Conservation (phyloP, 2,797 vertebrate genomes). For the Sebastes itinus region DNA sequence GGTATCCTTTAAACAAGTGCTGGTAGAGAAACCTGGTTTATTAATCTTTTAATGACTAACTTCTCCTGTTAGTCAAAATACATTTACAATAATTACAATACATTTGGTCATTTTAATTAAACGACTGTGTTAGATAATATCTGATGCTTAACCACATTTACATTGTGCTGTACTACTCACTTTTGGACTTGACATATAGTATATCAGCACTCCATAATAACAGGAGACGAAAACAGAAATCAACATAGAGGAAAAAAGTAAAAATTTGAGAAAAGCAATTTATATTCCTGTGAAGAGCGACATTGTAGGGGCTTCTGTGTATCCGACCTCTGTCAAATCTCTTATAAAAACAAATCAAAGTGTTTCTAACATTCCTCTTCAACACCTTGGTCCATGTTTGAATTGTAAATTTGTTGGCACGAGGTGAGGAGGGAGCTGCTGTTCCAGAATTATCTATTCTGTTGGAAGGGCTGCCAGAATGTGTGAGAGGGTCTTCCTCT, state of each 20-base stretch:
- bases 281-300: constrained; percentile 14
- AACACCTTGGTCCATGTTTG: constrained; percentile 79
- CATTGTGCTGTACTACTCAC: background rate
- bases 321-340: constrained; percentile 63
- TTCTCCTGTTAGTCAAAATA: background rate
- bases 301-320: constrained; percentile 26
- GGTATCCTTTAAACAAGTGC: background rate
- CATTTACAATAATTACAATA: no score
- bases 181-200: background rate
- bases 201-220: background rate
- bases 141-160: background rate
- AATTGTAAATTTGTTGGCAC: constrained; percentile 86
- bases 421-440: constrained; percentile 71
- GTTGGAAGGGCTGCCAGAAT: constrained; percentile 84
- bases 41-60: background rate
- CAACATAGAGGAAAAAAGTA: background rate
- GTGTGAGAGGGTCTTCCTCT: constrained; percentile 74
- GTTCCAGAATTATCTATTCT: constrained; percentile 83
- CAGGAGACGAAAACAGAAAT: background rate
- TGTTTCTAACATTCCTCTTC: constrained; percentile 74
- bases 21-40: background rate
- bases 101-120: no score
- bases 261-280: constrained; percentile 3
- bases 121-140: background rate
- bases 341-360: constrained; percentile 70